phyloP scores from a whole-genome alignment of 2,113 vertebrate genomes.

The Etheostoma cragini region DNA sequence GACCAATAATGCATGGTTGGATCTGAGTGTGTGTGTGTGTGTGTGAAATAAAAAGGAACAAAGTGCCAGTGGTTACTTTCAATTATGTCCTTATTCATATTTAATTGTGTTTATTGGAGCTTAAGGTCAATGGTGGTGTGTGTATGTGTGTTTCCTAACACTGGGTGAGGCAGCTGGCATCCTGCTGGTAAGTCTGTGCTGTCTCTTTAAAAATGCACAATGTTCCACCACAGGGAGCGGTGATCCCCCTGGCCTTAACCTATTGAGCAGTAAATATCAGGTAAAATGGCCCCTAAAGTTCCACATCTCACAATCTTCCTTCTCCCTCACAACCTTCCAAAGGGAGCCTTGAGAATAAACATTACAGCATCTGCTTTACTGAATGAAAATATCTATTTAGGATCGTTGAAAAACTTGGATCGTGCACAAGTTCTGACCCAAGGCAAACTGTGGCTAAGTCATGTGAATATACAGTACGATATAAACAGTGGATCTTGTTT shows the following conservation, averaged over 20 bases:
- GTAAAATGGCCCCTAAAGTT: slow-evolving; percentile 72
- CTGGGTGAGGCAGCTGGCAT: slow-evolving; percentile 65
- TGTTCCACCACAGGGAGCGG: slow-evolving; percentile 70
- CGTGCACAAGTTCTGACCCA: background rate
- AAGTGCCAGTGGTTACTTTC: slow-evolving; percentile 81
- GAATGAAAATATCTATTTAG: slow-evolving; percentile 39
- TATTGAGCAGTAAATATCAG: slow-evolving; percentile 85
- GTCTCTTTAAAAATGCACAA: slow-evolving; percentile 84
- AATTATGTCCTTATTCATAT: slow-evolving; percentile 88
- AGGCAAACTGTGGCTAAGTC: no score
- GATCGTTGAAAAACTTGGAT: slow-evolving; percentile 11
- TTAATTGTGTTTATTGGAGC: slow-evolving; percentile 86
- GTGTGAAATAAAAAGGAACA: slow-evolving; percentile 39
- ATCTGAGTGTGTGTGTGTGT: slow-evolving; percentile 11
- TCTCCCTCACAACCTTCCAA: slow-evolving; percentile 40
- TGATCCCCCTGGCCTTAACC: slow-evolving; percentile 81
- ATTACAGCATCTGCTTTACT: slow-evolving; percentile 13
- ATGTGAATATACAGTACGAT: no score
- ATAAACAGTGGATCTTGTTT: slow-evolving; percentile 21
- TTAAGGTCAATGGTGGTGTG: slow-evolving; percentile 83
- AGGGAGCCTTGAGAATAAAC: slow-evolving; percentile 16
- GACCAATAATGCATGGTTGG: slow-evolving; percentile 41
- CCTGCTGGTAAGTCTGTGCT: slow-evolving; percentile 79
- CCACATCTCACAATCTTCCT: slow-evolving; percentile 30
- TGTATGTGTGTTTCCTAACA: slow-evolving; percentile 78